Evolutionary conservation across 2,888 invertebrate genomes (phyloP), one percentile per base, ranked within the genome.

Genomic region (Drosophila silvestris): DNA sequence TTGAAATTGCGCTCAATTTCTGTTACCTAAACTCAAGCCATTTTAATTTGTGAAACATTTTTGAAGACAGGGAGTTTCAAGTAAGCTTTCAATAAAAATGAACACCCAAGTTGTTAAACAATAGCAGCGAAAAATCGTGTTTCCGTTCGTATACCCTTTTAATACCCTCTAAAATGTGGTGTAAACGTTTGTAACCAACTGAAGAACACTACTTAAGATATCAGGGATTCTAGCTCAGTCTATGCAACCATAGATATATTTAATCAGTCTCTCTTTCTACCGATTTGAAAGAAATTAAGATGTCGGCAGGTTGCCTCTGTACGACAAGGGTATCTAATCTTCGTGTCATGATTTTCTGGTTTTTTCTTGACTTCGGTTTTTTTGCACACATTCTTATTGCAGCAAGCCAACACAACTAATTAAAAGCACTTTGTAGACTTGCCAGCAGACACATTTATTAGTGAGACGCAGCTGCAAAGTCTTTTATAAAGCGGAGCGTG

Each of bases 381-480:
- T 47, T 53, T 10, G n/a, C 61, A 47, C 57, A 41, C 44, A 57
- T 47, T 53, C 33, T 69, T 71, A 74, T 72, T 54, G 73, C 70
- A 60, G 66, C 70, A 74, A 82, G 86, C 77, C 74, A 86, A 82
- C 82, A 79, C 85, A 84, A 85, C 87, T 85, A 85, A 85, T 85
- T 85, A 86, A 86, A 85, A 86, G 82, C 87, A 81, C 87, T 85
- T 86, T 82, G 81, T 79, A 67, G 77, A 76, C 74, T 69, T 73
- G 74, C 79, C 53, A 67, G 65, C 79, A 82, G 76, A 83, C 84
- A 74, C 82, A 81, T 85, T 76, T 85, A 79, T 85, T 83, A 83
- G 79, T 70, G 35, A 52, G 64, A 61, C 73, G 65, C 83, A 85
- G 83, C 81, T 74, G 79, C 58, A 52, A 69, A 67, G 53, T 54